These are phyloP conservation scores for Agriotes lineatus DNA, from an alignment of 2,888 invertebrate genomes.

Conservation along the genomic window DNA sequence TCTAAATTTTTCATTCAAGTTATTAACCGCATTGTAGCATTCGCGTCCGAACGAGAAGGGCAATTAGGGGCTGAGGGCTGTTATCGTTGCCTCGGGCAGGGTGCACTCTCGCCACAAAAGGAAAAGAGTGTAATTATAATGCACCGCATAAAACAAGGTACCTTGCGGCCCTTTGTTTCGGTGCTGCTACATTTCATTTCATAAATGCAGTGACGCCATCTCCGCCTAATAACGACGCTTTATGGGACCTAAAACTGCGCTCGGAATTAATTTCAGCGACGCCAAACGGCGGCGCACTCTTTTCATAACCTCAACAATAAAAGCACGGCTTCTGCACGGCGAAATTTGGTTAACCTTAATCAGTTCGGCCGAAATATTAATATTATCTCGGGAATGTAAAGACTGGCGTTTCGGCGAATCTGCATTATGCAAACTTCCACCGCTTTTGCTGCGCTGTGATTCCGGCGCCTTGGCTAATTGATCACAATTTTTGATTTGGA, in stretches of 20 bases:
- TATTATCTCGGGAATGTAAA: too few relatives aligned
- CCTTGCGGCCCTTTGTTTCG: slow-evolving; percentile 21
- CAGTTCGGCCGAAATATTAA: too few relatives aligned
- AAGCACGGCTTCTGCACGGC: background rate
- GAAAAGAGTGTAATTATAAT: slow-evolving; percentile 33
- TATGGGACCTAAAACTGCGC: slow-evolving; percentile 22
- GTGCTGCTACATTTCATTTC: slow-evolving; percentile 16
- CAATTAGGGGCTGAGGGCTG: slow-evolving; percentile 35
- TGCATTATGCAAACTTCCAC: too few relatives aligned
- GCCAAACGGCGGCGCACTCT: background rate
- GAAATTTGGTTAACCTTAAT: background rate
- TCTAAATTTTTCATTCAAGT: slow-evolving; percentile 43
- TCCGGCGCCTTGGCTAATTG: too few relatives aligned
- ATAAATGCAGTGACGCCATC: slow-evolving; percentile 23
- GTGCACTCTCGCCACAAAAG: slow-evolving; percentile 29
- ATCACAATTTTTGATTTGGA: too few relatives aligned
- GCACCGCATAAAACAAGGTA: slow-evolving; percentile 23
- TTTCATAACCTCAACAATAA: background rate
- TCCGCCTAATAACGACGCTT: slow-evolving; percentile 21
- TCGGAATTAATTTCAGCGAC: slow-evolving; percentile 18
- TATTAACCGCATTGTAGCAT: slow-evolving; percentile 38
- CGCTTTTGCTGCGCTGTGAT: too few relatives aligned
- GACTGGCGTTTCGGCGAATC: too few relatives aligned
- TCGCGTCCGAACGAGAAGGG: slow-evolving; percentile 25
- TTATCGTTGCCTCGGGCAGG: slow-evolving; percentile 34